phyloP scores from a whole-genome alignment of 2,797 vertebrate species.

The Acanthurus lineatus region DNA sequence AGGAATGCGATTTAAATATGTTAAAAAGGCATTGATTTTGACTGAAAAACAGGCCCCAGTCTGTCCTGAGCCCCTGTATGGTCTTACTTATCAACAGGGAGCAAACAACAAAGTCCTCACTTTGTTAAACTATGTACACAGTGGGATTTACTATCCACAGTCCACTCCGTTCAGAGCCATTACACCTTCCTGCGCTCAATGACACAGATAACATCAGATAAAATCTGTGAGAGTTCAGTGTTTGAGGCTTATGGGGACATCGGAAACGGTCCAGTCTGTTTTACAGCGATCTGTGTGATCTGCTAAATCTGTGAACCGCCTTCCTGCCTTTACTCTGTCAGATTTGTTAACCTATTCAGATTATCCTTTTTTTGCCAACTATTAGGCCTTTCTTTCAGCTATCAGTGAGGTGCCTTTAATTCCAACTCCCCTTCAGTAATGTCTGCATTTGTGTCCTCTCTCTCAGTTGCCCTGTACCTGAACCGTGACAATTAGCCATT shows the following conservation, averaged over 20 bases:
- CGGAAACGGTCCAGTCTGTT: background rate
- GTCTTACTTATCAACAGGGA: background rate
- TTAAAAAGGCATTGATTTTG: too few species aligned
- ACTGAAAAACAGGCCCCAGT: too few species aligned
- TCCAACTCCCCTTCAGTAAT: background rate
- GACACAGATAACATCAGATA: too few species aligned
- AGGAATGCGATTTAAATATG: too few species aligned
- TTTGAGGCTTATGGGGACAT: background rate
- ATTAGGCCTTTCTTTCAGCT: background rate
- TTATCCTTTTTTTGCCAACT: constrained; percentile 11
- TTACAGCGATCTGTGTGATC: background rate
- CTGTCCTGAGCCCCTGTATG: background rate
- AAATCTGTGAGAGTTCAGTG: constrained; percentile 7
- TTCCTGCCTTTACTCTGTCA: constrained; percentile 14
- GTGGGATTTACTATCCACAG: background rate
- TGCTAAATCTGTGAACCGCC: background rate
- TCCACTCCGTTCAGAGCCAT: background rate
- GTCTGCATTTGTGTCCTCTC: background rate
- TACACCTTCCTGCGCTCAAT: background rate
- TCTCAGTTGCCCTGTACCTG: background rate
- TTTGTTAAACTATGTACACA: background rate
- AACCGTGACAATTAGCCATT: constrained; percentile 28
- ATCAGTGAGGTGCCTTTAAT: constrained; percentile 13
- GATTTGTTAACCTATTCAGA: background rate
- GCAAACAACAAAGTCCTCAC: background rate